Conservation (phyloP, 2,113 vertebrate genomes). For the Tragelaphus scriptus region DNA sequence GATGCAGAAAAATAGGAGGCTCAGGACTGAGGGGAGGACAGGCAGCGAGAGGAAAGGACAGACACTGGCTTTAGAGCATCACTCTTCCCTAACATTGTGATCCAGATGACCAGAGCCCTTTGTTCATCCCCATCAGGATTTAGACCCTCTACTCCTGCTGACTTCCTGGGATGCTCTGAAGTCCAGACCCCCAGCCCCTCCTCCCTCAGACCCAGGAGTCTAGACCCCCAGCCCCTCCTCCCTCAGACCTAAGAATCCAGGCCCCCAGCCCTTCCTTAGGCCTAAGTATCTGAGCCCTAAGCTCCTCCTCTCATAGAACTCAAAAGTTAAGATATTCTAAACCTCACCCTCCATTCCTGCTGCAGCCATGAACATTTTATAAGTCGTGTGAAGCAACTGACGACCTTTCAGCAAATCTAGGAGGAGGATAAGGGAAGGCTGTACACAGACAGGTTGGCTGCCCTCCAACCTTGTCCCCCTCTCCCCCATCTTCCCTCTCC, state of each 20-base stretch:
- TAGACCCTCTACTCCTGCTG: not conserved
- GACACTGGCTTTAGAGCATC: not conserved
- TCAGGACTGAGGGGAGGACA: conserved; percentile 82
- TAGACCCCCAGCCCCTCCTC: not conserved
- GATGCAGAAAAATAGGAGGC: conserved; percentile 92
- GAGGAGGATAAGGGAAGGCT: not conserved
- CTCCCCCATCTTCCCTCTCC: not conserved
- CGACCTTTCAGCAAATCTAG: conserved; percentile 90
- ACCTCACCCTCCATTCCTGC: conserved; percentile 91
- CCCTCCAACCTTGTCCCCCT: not conserved
- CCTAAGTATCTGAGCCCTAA: not conserved
- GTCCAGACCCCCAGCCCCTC: not conserved
- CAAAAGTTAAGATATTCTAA: not conserved
- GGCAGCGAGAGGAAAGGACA: not conserved
- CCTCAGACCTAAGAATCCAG: not conserved
- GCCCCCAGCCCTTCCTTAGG: not conserved
- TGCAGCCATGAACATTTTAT: conserved; percentile 96
- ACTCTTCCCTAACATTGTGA: not conserved
- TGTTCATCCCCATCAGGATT: not conserved
- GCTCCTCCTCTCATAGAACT: not conserved
- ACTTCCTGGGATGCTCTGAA: not conserved
- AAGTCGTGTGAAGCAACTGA: conserved; percentile 92
- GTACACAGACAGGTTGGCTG: conserved; percentile 24
- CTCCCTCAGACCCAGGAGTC: not conserved
- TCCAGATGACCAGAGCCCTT: not conserved